Conservation (phyloP, 2,113 vertebrate genomes). For the Podilymbus podiceps region DNA sequence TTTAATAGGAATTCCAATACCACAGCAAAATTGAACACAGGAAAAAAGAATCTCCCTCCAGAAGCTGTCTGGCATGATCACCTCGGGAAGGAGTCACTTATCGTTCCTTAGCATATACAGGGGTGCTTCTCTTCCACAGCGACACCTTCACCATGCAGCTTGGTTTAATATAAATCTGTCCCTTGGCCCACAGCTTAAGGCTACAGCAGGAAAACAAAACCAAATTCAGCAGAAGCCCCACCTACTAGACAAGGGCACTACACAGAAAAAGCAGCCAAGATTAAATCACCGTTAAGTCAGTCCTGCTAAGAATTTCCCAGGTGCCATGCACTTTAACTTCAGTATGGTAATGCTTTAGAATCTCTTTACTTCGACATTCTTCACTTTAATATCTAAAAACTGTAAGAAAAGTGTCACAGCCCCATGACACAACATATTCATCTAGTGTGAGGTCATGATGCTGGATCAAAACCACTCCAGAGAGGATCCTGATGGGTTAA, state of each 20-base stretch:
- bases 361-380: background rate
- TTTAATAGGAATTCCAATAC: constrained; percentile 11
- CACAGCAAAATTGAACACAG: background rate
- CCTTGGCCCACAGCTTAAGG: background rate
- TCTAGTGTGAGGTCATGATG: background rate
- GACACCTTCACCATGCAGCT: background rate
- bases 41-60: background rate
- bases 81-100: background rate
- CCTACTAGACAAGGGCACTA: background rate
- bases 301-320: background rate
- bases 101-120: background rate
- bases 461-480: background rate
- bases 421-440: background rate
- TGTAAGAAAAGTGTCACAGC: background rate
- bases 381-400: background rate
- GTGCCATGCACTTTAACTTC: background rate
- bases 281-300: background rate
- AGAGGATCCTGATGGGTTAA: background rate
- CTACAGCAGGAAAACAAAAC: background rate
- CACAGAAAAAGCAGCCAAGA: background rate
- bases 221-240: background rate
- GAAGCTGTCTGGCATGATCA: background rate
- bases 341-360: background rate
- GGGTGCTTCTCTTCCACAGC: background rate
- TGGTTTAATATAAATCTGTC: background rate